These are phyloP conservation scores for Polyodon spathula DNA, from an alignment of 2,113 vertebrate genomes.

Conservation along the genomic window DNA sequence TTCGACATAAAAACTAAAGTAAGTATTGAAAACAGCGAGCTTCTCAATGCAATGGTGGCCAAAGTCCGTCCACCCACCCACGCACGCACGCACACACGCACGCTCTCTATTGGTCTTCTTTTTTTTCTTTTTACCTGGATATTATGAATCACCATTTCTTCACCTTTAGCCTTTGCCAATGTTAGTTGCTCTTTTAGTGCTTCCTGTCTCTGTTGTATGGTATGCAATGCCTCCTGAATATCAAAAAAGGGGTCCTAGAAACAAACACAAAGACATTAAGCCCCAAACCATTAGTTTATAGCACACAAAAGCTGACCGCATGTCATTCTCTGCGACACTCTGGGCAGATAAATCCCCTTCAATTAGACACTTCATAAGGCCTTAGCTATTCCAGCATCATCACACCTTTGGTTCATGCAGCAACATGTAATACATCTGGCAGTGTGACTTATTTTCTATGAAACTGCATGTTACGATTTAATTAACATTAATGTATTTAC, in stretches of 20 bases:
- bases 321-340: too few species aligned
- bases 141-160: conserved; percentile 71
- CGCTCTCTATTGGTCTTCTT: too few species aligned
- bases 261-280: not conserved
- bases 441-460: too few species aligned
- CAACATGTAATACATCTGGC: too few species aligned
- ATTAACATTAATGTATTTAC: too few species aligned
- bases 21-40: too few species aligned
- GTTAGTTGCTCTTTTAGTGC: conserved; percentile 68
- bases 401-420: not conserved
- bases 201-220: conserved; percentile 77
- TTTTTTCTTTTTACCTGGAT: conserved; percentile 62
- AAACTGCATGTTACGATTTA: too few species aligned
- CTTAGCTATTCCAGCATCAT: not conserved
- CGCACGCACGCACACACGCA: too few species aligned
- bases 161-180: conserved; percentile 78
- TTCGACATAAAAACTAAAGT: too few species aligned
- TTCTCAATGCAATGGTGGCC: not conserved
- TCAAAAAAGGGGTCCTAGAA: conserved; percentile 82
- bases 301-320: too few species aligned
- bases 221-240: conserved; percentile 80
- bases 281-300: not conserved
- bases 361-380: not conserved
- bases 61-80: too few species aligned
- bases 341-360: not conserved